phyloP scores from a whole-genome alignment of 2,797 vertebrate genomes.

The Notolepis coatsorum region DNA sequence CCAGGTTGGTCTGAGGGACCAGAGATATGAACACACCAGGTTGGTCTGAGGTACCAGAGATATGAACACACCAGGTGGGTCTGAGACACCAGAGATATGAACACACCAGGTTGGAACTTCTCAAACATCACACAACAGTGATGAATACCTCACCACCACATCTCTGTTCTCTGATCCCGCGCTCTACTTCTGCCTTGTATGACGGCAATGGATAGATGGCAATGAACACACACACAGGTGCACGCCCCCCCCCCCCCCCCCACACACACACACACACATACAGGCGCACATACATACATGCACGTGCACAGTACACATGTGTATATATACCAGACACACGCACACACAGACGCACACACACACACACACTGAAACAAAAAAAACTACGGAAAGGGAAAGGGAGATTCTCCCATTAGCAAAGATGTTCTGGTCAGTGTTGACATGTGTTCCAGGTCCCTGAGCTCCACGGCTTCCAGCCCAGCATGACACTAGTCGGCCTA shows the following conservation, averaged over 20 bases:
- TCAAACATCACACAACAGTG: neutral
- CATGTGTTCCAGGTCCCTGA: slow-evolving; percentile 1
- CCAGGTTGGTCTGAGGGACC: neutral
- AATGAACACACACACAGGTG: slow-evolving; percentile 36
- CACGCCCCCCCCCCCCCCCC: no score
- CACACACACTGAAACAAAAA: slow-evolving; percentile 30
- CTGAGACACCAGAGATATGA: neutral
- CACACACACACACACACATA: slow-evolving; percentile 31
- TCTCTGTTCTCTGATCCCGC: slow-evolving; percentile 75
- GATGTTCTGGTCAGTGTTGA: neutral
- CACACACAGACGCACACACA: neutral
- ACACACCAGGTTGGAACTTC: neutral
- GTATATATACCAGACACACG: slow-evolving; percentile 7
- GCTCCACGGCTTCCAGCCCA: neutral
- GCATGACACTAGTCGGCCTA: no score
- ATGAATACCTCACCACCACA: slow-evolving; percentile 42
- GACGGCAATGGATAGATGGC: slow-evolving; percentile 43
- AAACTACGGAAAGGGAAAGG: slow-evolving; percentile 1
- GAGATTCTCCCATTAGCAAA: neutral
- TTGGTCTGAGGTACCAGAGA: neutral
- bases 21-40: neutral
- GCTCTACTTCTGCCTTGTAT: slow-evolving; percentile 73
- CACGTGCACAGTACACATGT: slow-evolving; percentile 34
- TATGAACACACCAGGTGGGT: neutral
- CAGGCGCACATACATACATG: slow-evolving; percentile 65